Evolutionary conservation across 2,797 vertebrate species (phyloP).

Genomic region (Thunnus albacares): DNA sequence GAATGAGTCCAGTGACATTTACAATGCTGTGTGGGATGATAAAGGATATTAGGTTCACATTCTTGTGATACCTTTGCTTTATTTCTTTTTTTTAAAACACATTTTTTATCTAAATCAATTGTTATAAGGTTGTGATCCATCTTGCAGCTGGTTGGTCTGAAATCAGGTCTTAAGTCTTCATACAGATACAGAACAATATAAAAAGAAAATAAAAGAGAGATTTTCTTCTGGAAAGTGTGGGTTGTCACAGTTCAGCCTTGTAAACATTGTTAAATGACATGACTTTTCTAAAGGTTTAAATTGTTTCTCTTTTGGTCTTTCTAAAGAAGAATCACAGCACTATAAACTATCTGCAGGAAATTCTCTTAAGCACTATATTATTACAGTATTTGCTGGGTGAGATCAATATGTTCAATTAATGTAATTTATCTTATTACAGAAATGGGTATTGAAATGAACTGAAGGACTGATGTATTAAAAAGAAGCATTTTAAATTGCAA

Average conservation of each 20-base stretch:
- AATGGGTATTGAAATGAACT: not conserved
- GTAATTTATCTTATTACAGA: not conserved
- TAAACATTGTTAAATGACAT: not conserved
- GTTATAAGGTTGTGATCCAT: not conserved
- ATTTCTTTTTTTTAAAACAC: not conserved
- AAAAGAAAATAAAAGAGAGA: not conserved
- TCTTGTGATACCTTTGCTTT: not conserved
- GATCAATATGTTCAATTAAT: not conserved
- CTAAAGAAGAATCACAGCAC: not conserved
- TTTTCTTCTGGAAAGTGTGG: not conserved
- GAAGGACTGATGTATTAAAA: not conserved
- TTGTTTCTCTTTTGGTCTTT: not conserved
- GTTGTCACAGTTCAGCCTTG: not conserved
- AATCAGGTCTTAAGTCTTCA: not conserved
- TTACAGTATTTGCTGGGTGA: not conserved
- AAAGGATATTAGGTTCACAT: not conserved
- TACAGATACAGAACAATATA: not conserved
- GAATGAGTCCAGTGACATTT: conserved; percentile 30
- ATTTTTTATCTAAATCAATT: conserved; percentile 4
- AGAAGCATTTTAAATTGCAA: conserved; percentile 8
- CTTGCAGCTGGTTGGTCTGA: not conserved
- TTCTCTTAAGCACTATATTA: not conserved
- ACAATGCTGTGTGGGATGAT: not conserved
- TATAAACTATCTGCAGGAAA: not conserved
- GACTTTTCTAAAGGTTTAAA: not conserved